Percentiles rank a stretch among this genome's conserved stretches.
These are phyloP conservation scores for Otocyon megalotis DNA, from an alignment of 2,113 vertebrate species.

Conservation along the genomic window DNA sequence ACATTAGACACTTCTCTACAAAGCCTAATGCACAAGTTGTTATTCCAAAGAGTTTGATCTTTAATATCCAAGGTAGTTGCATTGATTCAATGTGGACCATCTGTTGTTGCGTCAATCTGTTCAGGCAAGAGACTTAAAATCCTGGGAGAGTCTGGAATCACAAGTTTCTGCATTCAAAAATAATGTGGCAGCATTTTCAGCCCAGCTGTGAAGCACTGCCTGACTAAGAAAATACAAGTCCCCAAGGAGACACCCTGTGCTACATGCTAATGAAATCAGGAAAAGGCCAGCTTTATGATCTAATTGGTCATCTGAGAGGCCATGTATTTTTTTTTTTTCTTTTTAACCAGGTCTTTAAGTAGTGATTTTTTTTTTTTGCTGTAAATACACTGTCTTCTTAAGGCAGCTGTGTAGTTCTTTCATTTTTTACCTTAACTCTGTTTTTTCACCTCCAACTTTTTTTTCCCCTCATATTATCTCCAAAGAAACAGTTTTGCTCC, in stretches of 20 bases:
- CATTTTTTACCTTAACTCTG: not conserved
- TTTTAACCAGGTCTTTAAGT: constrained; percentile 56
- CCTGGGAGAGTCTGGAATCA: constrained; percentile 63
- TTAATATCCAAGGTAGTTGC: constrained; percentile 54
- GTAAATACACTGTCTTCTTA: constrained; percentile 38
- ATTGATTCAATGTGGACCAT: constrained; percentile 10
- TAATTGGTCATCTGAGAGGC: constrained; percentile 53
- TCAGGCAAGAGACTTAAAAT: constrained; percentile 63
- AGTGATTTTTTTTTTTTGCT: not conserved
- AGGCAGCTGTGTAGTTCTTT: not conserved
- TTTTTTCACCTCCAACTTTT: not conserved
- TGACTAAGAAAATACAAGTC: constrained; percentile 63
- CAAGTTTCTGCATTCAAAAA: constrained; percentile 65
- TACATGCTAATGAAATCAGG: constrained; percentile 58
- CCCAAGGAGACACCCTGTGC: not conserved
- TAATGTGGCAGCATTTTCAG: constrained; percentile 67
- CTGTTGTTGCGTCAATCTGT: constrained; percentile 61
- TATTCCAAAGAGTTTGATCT: constrained; percentile 43
- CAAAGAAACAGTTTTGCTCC: constrained; percentile 3
- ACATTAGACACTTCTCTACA: not conserved
- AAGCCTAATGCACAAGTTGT: not conserved
- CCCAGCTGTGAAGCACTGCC: constrained; percentile 56
- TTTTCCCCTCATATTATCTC: not conserved
- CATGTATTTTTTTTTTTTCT: not conserved
- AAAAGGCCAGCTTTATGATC: constrained; percentile 9